Evolutionary conservation across 2,888 invertebrate species (phyloP), one percentile per base, ranked within the genome.

Genomic region (Encarsia formosa): DNA sequence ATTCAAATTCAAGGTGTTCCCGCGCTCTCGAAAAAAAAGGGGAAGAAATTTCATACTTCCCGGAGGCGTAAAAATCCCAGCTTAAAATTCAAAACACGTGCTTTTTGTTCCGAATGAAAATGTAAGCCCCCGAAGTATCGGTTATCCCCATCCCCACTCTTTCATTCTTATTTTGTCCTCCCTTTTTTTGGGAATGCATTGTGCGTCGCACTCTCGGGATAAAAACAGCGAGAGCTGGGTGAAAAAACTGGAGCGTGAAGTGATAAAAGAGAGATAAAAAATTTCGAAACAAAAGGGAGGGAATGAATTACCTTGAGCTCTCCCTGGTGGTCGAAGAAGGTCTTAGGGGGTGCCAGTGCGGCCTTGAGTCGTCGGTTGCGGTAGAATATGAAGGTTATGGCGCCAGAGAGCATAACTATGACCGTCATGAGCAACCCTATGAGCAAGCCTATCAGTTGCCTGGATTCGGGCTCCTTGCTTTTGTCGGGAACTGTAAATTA

Each of bases 401-500:
- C 82, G 39, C 81, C 82, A 58, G 85, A 79, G 52, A 87, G 78
- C 65, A 88, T 77, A 58, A 87, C 76, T 65, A 88, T 86, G 63
- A 87, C 83, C 45, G 86, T 85, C 37, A 85, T 83, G 63, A 88
- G 77, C 50, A 84, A 80, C 43, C 86, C 85, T 64, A 86, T 85
- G 66, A 86, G 80, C 62, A 83, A 77, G 58, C 84, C 84, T 63
- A 84, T 82, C 73, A 82, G 79, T 57, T 79, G 78, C 68, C 78
- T 81, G 58, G 79, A 77, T 63, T 79, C 79, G 54, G 78, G 76
- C 65, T 79, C 79, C 67, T 80, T 71, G 61, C 66, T 69, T 76
- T 74, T 80, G 77, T 74, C 77, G 76, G 62, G 78, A 78, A 71
- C 71, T 73, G 59, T 20, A 52, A 39, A 9, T 18, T n/a, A n/a